Conservation (phyloP, 2,888 invertebrate genomes). For the Lacanobia wlatinum region DNA sequence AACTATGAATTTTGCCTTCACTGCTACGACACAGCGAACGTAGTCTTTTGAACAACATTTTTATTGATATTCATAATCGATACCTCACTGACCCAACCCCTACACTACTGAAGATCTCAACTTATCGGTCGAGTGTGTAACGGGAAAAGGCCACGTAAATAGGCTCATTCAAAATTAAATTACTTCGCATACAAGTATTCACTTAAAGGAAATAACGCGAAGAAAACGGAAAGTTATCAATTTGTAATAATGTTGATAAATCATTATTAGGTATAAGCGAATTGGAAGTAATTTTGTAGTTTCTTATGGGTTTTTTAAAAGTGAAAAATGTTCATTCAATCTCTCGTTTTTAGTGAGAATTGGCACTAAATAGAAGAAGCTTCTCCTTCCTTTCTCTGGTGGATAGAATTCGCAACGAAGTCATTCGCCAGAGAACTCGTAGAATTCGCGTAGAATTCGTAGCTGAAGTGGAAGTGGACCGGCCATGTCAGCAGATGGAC, state of each 20-base stretch:
- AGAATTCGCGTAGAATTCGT: too few species aligned
- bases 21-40: too few species aligned
- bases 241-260: slow-evolving; percentile 17
- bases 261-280: background rate
- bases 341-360: too few species aligned
- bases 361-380: too few species aligned
- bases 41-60: background rate
- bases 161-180: slow-evolving; percentile 54
- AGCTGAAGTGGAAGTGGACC: too few species aligned
- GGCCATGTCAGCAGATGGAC: too few species aligned
- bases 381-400: too few species aligned
- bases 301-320: background rate
- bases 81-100: slow-evolving; percentile 4
- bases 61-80: slow-evolving; percentile 11
- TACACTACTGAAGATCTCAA: slow-evolving; percentile 31
- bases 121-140: slow-evolving; percentile 47
- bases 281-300: background rate
- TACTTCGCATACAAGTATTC: slow-evolving; percentile 15
- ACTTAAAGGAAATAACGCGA: slow-evolving; percentile 4
- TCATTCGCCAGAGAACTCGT: too few species aligned
- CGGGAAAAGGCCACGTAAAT: slow-evolving; percentile 44
- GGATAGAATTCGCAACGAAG: too few species aligned
- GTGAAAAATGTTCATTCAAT: too few species aligned
- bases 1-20: too few species aligned
- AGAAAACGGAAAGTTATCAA: slow-evolving; percentile 32